Percentiles rank a stretch among this genome's conserved stretches.
These are phyloP conservation scores for Dryococelus australis DNA, from an alignment of 2,888 invertebrate genomes.

Conservation along the genomic window DNA sequence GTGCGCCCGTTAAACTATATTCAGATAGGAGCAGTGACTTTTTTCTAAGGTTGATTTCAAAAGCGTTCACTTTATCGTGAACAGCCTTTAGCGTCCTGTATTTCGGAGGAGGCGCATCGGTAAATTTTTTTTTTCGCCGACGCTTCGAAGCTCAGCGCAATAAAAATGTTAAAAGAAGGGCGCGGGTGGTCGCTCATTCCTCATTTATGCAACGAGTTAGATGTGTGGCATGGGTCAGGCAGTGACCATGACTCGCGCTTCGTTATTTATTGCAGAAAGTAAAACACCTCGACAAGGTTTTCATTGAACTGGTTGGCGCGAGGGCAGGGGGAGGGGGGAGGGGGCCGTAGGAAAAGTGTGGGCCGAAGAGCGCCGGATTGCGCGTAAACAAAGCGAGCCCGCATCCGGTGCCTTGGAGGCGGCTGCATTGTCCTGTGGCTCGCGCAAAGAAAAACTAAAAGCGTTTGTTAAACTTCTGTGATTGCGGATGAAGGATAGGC, in stretches of 20 bases:
- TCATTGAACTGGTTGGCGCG: too few relatives aligned
- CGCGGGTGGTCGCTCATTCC: neutral
- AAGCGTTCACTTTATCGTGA: too few relatives aligned
- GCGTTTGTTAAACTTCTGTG: neutral
- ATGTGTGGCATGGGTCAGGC: neutral
- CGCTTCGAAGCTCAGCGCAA: too few relatives aligned
- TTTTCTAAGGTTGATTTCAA: too few relatives aligned
- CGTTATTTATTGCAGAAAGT: neutral
- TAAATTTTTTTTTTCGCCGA: too few relatives aligned
- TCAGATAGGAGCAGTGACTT: too few relatives aligned
- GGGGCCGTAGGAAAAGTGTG: neutral
- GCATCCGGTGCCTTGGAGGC: neutral
- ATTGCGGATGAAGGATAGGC: too few relatives aligned
- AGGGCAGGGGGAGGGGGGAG: neutral
- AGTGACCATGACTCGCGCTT: neutral
- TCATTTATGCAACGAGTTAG: neutral
- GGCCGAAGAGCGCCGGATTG: neutral
- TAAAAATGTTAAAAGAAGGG: too few relatives aligned
- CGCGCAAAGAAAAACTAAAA: neutral
- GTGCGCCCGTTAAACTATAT: too few relatives aligned
- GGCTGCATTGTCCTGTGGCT: neutral
- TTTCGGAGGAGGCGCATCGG: too few relatives aligned
- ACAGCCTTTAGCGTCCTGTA: too few relatives aligned
- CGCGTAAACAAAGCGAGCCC: neutral
- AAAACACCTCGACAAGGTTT: neutral